Evolutionary conservation across 2,888 invertebrate genomes (phyloP).

Genomic region (Callyntrura sp.): DNA sequence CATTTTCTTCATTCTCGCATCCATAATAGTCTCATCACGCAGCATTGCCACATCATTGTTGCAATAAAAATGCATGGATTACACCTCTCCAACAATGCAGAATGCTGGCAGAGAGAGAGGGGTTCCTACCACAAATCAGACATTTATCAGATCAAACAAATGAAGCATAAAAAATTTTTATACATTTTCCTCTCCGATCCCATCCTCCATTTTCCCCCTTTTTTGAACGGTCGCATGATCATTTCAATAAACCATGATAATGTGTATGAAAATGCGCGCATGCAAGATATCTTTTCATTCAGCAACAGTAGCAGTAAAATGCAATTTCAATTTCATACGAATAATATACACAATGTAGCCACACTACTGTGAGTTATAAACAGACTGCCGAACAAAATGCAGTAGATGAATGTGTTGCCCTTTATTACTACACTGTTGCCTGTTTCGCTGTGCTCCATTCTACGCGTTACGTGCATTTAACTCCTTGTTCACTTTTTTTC

Average conservation of each 20-base stretch:
- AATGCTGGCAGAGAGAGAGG: not conserved
- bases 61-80: conserved; percentile 15
- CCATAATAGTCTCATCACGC: conserved; percentile 59
- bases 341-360: conserved; percentile 1
- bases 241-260: conserved; percentile 39
- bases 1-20: conserved; percentile 30
- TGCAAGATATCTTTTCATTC: conserved; percentile 41
- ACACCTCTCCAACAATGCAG: not conserved
- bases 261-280: not conserved
- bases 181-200: conserved; percentile 7
- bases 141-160: conserved; percentile 29
- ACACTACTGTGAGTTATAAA: too few relatives aligned
- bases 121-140: not conserved
- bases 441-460: not conserved
- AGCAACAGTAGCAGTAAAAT: not conserved
- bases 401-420: too few relatives aligned
- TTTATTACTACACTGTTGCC: not conserved
- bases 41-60: conserved; percentile 54
- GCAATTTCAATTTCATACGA: conserved; percentile 49
- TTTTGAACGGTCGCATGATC: conserved; percentile 15
- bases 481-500: conserved; percentile 60
- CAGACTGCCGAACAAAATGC: too few relatives aligned
- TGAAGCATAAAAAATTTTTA: conserved; percentile 5
- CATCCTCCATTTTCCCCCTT: not conserved
- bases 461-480: conserved; percentile 46